Conservation (phyloP, 2,797 vertebrate genomes). For the Dicrostonyx torquatus region DNA sequence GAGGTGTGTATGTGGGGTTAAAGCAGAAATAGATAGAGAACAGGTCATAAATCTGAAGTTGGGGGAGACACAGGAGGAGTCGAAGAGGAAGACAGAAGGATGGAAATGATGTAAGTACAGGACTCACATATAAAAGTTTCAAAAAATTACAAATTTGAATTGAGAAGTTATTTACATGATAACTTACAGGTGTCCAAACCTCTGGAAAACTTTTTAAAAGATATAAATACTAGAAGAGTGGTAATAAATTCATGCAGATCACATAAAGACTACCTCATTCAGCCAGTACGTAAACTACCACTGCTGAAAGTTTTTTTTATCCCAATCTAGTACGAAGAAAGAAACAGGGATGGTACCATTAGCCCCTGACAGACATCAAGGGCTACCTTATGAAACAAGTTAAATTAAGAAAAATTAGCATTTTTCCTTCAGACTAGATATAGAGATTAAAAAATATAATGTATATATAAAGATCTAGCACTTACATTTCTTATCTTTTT, state of each 20-base stretch:
- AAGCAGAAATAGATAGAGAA: background rate
- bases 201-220: background rate
- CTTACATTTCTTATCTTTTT: constrained; percentile 45
- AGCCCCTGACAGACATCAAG: background rate
- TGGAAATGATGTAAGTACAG: background rate
- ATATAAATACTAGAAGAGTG: background rate
- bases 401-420: constrained; percentile 35
- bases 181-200: background rate
- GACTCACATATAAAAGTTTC: background rate
- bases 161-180: background rate
- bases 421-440: constrained; percentile 44
- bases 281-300: background rate
- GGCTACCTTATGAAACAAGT: background rate
- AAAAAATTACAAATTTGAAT: background rate
- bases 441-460: constrained; percentile 35
- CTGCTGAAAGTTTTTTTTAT: background rate
- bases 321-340: background rate
- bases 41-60: background rate
- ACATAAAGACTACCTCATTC: background rate
- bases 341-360: background rate
- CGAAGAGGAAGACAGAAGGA: no score
- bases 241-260: background rate
- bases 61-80: background rate
- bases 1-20: background rate
- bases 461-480: background rate